A percentile compares a stretch with the other conserved stretches of the same genome.
These are phyloP conservation scores for Panagrolaimus sp. DNA, from an alignment of 1,140 invertebrate genomes.

Conservation along the genomic window DNA sequence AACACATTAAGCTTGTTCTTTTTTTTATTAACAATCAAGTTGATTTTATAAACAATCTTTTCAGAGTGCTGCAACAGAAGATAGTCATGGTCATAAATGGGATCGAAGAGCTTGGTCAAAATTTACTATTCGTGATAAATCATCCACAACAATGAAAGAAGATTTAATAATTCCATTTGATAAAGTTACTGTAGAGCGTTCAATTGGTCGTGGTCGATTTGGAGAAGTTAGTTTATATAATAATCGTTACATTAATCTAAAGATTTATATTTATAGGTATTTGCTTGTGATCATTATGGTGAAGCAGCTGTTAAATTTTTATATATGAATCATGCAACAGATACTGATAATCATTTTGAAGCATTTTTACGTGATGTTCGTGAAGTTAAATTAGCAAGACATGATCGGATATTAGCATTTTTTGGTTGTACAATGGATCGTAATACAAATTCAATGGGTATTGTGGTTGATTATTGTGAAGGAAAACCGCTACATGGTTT, in stretches of 20 bases:
- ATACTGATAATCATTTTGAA: not conserved
- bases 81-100: slow-evolving; percentile 41
- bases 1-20: too few species aligned
- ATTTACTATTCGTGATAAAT: slow-evolving; percentile 48
- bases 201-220: slow-evolving; percentile 53
- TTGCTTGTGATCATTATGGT: slow-evolving; percentile 28
- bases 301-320: slow-evolving; percentile 11
- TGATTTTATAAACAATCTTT: not conserved
- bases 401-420: slow-evolving; percentile 87
- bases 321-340: not conserved
- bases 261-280: not conserved
- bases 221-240: slow-evolving; percentile 39
- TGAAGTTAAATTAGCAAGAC: slow-evolving; percentile 70
- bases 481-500: slow-evolving; percentile 38
- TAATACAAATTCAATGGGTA: slow-evolving; percentile 79
- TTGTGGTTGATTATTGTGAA: slow-evolving; percentile 78
- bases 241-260: not conserved
- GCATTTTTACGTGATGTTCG: slow-evolving; percentile 1
- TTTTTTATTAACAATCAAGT: too few species aligned
- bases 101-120: slow-evolving; percentile 52
- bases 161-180: slow-evolving; percentile 39
- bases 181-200: slow-evolving; percentile 38
- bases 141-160: slow-evolving; percentile 45
- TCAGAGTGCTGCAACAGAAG: not conserved
- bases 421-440: slow-evolving; percentile 95